These are phyloP conservation scores for Heliothis peltigera DNA, from an alignment of 2,888 invertebrate species.

Conservation along the genomic window DNA sequence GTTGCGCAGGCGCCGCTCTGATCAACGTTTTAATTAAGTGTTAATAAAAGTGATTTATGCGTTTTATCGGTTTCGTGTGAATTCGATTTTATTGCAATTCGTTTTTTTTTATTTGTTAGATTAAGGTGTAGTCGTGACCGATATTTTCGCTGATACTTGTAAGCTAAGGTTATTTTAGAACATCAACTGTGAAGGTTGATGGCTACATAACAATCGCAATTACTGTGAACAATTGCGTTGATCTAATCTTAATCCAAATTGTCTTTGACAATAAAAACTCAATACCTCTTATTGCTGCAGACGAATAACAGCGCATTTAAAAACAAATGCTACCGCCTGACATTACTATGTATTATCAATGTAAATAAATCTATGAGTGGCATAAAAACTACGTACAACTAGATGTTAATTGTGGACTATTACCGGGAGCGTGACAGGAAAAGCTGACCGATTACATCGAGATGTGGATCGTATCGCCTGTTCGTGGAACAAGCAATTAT, in stretches of 20 bases:
- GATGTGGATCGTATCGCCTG: constrained; percentile 73
- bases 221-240: constrained; percentile 22
- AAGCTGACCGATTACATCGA: constrained; percentile 76
- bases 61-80: constrained; percentile 34
- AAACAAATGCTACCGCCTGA: constrained; percentile 17
- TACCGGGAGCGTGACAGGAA: constrained; percentile 82
- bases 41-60: constrained; percentile 56
- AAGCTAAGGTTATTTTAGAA: constrained; percentile 19
- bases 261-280: constrained; percentile 15
- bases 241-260: constrained; percentile 24
- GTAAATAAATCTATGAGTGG: constrained; percentile 31
- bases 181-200: constrained; percentile 20
- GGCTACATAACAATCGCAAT: constrained; percentile 19
- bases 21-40: constrained; percentile 61
- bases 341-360: constrained; percentile 45
- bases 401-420: constrained; percentile 71
- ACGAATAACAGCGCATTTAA: constrained; percentile 16
- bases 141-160: constrained; percentile 14
- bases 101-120: constrained; percentile 19
- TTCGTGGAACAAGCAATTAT: constrained; percentile 79
- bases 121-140: constrained; percentile 22
- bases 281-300: constrained; percentile 27
- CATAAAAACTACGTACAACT: constrained; percentile 49
- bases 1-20: constrained; percentile 49
- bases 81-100: constrained; percentile 33